Base-by-base conservation (phyloP, 37 sponge, comb jelly and placozoan species). In the Crambe crambe region DNA sequence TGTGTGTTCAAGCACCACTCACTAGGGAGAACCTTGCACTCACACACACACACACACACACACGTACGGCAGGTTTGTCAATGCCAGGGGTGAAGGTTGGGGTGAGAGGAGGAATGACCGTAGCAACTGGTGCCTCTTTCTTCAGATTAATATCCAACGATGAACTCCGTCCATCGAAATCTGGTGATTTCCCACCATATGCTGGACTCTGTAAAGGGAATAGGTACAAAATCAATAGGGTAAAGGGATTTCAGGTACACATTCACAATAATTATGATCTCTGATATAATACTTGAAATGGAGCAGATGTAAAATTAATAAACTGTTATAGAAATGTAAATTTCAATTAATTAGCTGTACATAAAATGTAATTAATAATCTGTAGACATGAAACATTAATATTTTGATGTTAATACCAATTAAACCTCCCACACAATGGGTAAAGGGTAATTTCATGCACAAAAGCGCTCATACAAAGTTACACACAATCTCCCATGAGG, bases 61-160 rank as follows among this genome's bases (percentile, higher is more conserved):
- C n/a, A n/a, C n/a, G n/a, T n/a, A n/a, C 74, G 1, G 74, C 74
- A 5, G 74, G 74, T 43, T 47, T 73, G 74, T 73, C 74, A 30
- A 73, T 73, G 74, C 42, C 34, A 6, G 74, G 74, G 15, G 74
- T 73, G 36, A 70, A 42, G n/a, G 43, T 40, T 22, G 71, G 43
- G 9, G 71, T 40, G 22, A 58, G 58, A 20, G 36, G 71, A n/a
- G 74, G 39, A n/a, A 60, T 40, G 1, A 42, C 30, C 0, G 64
- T 63, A 22, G 60, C 58, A 40, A 60, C 58, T 37, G 71, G 39
- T 12, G 54, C 42, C 3, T 70, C 42, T 26, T 70, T 73, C 71
- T 40, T 42, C 71, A 40, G 2, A 3, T 21, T 12, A 1, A n/a
- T 42, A 26, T 23, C 44, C 35, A 54, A 2, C 9, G 31, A 30